Evolutionary conservation across 2,797 vertebrate species (phyloP).

Genomic region (Notamacropus eugenii): DNA sequence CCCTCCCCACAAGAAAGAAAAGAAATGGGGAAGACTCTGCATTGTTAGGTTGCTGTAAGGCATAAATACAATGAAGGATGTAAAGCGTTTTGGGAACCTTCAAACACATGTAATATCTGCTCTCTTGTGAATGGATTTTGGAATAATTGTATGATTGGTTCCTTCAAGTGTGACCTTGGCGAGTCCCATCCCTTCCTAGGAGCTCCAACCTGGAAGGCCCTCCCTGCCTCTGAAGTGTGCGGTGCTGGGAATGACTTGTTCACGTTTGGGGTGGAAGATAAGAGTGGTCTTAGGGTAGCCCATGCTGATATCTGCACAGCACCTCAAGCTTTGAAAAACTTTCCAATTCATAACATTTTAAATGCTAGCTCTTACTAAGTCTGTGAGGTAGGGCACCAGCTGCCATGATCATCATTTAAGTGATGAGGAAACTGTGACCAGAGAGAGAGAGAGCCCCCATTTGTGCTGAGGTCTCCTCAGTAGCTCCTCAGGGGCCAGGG

Average conservation of each 20-base stretch:
- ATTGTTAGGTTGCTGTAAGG: not conserved
- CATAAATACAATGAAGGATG: not conserved
- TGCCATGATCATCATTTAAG: fast-evolving
- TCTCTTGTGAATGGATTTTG: not conserved
- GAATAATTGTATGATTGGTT: not conserved
- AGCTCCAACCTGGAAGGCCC: not conserved
- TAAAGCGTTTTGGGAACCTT: not conserved
- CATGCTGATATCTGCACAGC: not conserved
- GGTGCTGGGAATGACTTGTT: not conserved
- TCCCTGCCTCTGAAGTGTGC: not conserved
- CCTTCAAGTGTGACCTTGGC: not conserved
- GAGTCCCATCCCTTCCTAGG: not conserved
- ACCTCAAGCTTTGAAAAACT: not conserved
- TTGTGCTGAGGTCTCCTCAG: not conserved
- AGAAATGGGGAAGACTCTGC: not conserved
- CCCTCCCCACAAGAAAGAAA: not conserved
- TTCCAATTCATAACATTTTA: no score
- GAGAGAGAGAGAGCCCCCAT: not conserved
- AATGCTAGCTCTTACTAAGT: not conserved
- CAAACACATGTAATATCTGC: not conserved
- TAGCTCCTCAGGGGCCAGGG: not conserved
- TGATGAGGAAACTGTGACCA: not conserved
- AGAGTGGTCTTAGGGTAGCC: fast-evolving
- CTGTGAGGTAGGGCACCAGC: not conserved
- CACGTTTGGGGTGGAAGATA: not conserved